Evolutionary conservation across 2,797 vertebrate genomes (phyloP).

Genomic region (Melanotaenia pygmaea): DNA sequence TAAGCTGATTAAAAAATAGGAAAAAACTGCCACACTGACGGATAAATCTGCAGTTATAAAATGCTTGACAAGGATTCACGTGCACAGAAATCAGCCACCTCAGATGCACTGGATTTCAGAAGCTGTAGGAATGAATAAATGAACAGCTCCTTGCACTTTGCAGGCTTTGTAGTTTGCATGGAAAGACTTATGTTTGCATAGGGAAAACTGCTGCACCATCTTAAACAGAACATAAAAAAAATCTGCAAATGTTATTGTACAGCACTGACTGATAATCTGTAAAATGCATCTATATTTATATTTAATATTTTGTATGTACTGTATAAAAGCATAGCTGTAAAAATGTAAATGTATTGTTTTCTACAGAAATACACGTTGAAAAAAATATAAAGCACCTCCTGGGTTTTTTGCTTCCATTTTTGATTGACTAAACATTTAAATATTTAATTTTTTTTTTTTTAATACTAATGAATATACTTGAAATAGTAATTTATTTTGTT

Average conservation of each 20-base stretch:
- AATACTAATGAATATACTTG: too few relatives aligned
- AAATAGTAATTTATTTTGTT: too few relatives aligned
- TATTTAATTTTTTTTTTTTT: too few relatives aligned
- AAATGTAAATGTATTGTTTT: constrained; percentile 59
- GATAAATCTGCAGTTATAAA: too few relatives aligned
- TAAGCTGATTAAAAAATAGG: background rate
- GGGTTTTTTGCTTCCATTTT: too few relatives aligned
- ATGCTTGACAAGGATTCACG: too few relatives aligned
- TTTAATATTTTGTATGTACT: constrained; percentile 61
- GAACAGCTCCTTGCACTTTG: background rate
- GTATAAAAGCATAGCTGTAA: constrained; percentile 46
- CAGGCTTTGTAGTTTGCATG: background rate
- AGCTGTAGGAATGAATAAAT: background rate
- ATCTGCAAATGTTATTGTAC: background rate
- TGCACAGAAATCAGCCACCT: background rate
- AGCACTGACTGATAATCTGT: constrained; percentile 22
- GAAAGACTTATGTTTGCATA: background rate
- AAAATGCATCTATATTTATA: constrained; percentile 64
- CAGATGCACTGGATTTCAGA: background rate
- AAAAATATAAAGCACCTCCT: too few relatives aligned
- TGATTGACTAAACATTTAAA: too few relatives aligned
- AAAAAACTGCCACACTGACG: too few relatives aligned
- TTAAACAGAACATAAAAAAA: background rate
- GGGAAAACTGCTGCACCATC: too few relatives aligned
- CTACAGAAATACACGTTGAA: constrained; percentile 45